Evolutionary conservation across 2,888 invertebrate species (phyloP).

Genomic region (Chrysodeixis includens): DNA sequence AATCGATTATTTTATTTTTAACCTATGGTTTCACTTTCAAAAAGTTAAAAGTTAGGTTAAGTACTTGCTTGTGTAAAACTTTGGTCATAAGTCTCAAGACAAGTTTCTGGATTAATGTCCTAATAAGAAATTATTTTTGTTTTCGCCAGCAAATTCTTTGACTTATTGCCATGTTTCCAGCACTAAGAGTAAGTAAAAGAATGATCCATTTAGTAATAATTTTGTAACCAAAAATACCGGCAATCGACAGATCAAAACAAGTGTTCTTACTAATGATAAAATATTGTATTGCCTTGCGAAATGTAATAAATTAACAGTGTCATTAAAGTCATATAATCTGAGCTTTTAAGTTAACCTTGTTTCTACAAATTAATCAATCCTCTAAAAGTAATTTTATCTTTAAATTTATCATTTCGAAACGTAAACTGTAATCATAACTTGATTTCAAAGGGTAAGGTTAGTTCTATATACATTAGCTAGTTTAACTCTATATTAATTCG

Average conservation of each 20-base stretch:
- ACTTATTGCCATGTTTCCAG: conserved; percentile 26
- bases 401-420: not conserved
- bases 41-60: not conserved
- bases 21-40: not conserved
- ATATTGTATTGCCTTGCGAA: too few relatives aligned
- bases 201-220: not conserved
- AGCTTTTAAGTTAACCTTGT: not conserved
- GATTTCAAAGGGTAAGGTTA: not conserved
- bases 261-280: not conserved
- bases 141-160: not conserved
- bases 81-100: not conserved
- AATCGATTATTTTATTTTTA: not conserved
- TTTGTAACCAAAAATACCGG: not conserved
- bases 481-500: too few relatives aligned
- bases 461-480: not conserved
- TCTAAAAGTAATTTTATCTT: not conserved
- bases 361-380: not conserved
- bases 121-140: not conserved
- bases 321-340: too few relatives aligned
- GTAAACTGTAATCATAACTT: not conserved
- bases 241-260: not conserved
- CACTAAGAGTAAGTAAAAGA: conserved; percentile 26
- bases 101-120: conserved; percentile 1
- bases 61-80: not conserved
- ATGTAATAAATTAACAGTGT: too few relatives aligned